These are phyloP conservation scores for Dione juno DNA, from an alignment of 2,888 invertebrate genomes.

Conservation along the genomic window DNA sequence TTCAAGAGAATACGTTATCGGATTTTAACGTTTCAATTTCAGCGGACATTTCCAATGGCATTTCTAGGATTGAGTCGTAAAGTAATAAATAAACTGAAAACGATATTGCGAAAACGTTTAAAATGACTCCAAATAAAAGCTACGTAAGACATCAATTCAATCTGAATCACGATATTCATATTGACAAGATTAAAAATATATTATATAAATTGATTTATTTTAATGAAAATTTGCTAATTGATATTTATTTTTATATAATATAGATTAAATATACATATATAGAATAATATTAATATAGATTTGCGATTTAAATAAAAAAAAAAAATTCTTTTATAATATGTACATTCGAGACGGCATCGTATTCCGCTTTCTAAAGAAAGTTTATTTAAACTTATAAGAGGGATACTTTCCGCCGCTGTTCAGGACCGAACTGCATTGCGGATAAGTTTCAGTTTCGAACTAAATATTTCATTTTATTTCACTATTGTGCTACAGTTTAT, in stretches of 20 bases:
- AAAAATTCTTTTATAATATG: not conserved
- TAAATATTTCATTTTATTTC: constrained; percentile 29
- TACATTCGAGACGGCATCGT: constrained; percentile 14
- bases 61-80: not conserved
- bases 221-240: no score
- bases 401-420: constrained; percentile 31
- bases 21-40: constrained; percentile 7
- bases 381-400: constrained; percentile 32
- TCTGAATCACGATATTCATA: not conserved
- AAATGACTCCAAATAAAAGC: constrained; percentile 15
- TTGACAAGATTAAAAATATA: not conserved
- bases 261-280: no score
- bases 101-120: constrained; percentile 6
- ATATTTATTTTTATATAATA: no score
- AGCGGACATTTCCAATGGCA: not conserved
- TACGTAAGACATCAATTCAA: not conserved
- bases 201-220: not conserved
- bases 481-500: constrained; percentile 8
- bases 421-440: constrained; percentile 32
- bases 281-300: not conserved
- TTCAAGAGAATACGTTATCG: not conserved
- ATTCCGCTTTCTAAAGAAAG: constrained; percentile 24
- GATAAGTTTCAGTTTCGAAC: constrained; percentile 29
- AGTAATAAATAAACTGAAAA: not conserved
- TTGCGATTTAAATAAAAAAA: not conserved